phyloP scores from a whole-genome alignment of 2,113 vertebrate genomes.

The Hoplias malabaricus region DNA sequence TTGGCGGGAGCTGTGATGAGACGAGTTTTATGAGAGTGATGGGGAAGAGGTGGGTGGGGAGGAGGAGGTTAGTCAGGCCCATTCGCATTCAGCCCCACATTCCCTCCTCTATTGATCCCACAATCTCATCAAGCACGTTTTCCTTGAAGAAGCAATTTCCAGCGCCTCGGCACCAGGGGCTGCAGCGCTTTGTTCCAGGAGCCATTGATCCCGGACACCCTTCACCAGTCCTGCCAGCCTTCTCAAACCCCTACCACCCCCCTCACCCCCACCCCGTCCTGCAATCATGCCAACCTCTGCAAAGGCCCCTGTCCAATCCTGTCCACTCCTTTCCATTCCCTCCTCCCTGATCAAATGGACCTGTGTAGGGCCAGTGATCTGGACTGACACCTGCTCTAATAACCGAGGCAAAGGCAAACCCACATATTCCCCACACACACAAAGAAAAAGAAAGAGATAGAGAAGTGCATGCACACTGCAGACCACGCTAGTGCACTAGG shows the following conservation, averaged over 20 bases:
- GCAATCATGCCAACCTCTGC: slow-evolving; percentile 22
- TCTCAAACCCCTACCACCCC: not conserved
- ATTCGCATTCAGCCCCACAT: slow-evolving; percentile 65
- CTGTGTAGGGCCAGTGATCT: not conserved
- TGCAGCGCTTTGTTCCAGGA: slow-evolving; percentile 66
- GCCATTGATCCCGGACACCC: slow-evolving; percentile 66
- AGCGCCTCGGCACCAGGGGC: slow-evolving; percentile 65
- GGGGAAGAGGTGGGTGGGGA: slow-evolving; percentile 57
- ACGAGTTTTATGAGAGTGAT: slow-evolving; percentile 63
- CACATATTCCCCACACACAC: not conserved
- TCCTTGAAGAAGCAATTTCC: slow-evolving; percentile 79
- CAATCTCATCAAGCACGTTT: slow-evolving; percentile 74
- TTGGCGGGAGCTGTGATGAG: slow-evolving; percentile 52
- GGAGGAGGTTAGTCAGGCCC: slow-evolving; percentile 6
- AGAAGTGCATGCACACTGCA: not conserved
- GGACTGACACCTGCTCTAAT: not conserved
- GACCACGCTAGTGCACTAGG: too few relatives aligned
- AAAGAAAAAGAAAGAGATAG: not conserved
- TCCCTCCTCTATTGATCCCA: slow-evolving; percentile 69
- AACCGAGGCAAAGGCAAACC: not conserved
- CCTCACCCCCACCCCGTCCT: too few relatives aligned
- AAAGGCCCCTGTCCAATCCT: too few relatives aligned
- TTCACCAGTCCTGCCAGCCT: slow-evolving; percentile 38
- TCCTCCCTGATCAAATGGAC: slow-evolving; percentile 54
- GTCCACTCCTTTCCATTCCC: not conserved